Conservation (phyloP, 2,888 invertebrate species). For the Argynnis bischoffii region DNA sequence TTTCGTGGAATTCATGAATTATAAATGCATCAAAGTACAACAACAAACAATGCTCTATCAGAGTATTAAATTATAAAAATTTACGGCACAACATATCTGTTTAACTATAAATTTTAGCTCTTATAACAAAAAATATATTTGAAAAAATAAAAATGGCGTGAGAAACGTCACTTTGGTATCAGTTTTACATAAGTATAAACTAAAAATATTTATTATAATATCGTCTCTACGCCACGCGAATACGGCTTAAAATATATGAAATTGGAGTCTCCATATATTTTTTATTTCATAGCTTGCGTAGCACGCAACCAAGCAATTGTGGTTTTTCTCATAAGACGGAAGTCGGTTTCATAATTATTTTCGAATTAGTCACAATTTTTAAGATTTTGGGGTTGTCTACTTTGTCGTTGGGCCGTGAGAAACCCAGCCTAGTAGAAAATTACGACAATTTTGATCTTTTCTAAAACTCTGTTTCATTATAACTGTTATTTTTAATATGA, state of each 20-base stretch:
- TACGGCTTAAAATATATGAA: constrained; percentile 29
- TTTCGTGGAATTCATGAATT: constrained; percentile 1
- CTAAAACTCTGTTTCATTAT: constrained; percentile 12
- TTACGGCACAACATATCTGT: constrained; percentile 19
- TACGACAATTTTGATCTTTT: constrained; percentile 32
- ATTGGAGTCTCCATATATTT: constrained; percentile 44
- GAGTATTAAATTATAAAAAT: constrained; percentile 23
- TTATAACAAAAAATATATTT: constrained; percentile 28
- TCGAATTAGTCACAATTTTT: constrained; percentile 72
- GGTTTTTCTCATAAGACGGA: constrained; percentile 70
- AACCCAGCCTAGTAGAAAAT: constrained; percentile 40
- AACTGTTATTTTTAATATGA: constrained; percentile 7
- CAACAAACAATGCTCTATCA: constrained; percentile 1
- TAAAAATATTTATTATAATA: constrained; percentile 16
- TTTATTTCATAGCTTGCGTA: constrained; percentile 54
- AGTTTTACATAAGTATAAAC: constrained; percentile 37
- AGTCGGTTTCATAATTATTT: constrained; percentile 71
- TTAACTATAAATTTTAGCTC: constrained; percentile 33
- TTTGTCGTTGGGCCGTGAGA: constrained; percentile 42
- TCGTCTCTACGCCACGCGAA: constrained; percentile 20
- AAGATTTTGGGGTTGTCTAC: constrained; percentile 50
- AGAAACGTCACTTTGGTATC: constrained; percentile 42
- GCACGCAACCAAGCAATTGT: constrained; percentile 74
- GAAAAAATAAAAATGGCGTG: constrained; percentile 41
- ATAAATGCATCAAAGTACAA: neutral